Evolutionary conservation across 2,888 invertebrate species (phyloP), one percentile per base, ranked within the genome.

Genomic region (Phrixothrix hirtus): DNA sequence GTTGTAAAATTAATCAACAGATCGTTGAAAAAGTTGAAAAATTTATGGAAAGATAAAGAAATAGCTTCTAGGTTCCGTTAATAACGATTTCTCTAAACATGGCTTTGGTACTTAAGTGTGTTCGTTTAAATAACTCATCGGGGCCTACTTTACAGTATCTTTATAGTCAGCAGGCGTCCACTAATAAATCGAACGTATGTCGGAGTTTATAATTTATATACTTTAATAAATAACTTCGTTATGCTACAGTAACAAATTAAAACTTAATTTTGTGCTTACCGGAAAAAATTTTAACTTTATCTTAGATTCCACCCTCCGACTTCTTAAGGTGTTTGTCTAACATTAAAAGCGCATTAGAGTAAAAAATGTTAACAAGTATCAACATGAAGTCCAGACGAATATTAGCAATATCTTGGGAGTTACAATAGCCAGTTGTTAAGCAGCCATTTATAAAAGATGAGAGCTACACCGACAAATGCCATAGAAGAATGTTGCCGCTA

Each of bases 401-500:
- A 41, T 47, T 37, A 32, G 38, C 26, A 47, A 31, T 10, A 13
- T 21, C 16, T 12, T 14, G 7, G 21, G 11, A 12, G 12, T 16
- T 37, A 44, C 50, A 50, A 50, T 50, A 27, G 50, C 32, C 32
- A 50, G 50, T 50, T 50, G 41, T 34, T 50, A 43, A 43, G 48
- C 44, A 16, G 41, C 47, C 58, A 54, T 59, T 61, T 60, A 60
- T 57, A 57, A 57, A 50, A 55, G 60, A 53, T 58, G 59, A 60
- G 57, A 60, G 58, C 53, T 59, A 59, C 55, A 55, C 57, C 58
- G 56, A 49, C 59, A 51, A 57, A 59, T 61, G 59, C 52, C 56
- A 54, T 44, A 38, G 62, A 57, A 60, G 62, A 66, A 63, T 61
- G 60, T 44, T 58, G 56, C 58, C 59, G 59, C 59, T 50, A 55